These are phyloP conservation scores for Cardinalis cardinalis DNA, from an alignment of 2,113 vertebrate species.

Conservation along the genomic window DNA sequence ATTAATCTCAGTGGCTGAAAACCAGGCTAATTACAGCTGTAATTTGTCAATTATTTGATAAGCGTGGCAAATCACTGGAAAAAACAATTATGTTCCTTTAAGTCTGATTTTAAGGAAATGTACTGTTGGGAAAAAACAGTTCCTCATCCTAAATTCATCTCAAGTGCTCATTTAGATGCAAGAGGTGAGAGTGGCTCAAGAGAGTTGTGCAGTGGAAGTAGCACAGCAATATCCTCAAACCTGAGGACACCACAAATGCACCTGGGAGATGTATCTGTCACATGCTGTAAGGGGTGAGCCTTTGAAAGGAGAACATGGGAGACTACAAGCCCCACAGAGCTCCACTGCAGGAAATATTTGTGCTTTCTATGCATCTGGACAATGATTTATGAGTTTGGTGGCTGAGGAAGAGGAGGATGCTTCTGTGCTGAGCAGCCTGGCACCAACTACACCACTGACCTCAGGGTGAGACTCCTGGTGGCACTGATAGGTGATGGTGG, in stretches of 20 bases:
- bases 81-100: not conserved
- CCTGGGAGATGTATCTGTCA: not conserved
- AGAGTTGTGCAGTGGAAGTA: not conserved
- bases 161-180: rapidly evolving
- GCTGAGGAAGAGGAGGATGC: not conserved
- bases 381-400: rapidly evolving
- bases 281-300: not conserved
- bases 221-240: not conserved
- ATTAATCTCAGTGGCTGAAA: not conserved
- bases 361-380: not conserved
- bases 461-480: rapidly evolving
- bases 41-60: not conserved
- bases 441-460: not conserved
- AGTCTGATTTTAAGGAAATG: not conserved
- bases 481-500: not conserved
- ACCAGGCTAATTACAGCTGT: not conserved
- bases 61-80: not conserved
- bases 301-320: not conserved
- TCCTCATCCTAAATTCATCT: not conserved
- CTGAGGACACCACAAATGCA: rapidly evolving
- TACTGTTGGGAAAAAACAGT: not conserved
- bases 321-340: not conserved
- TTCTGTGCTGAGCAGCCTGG: not conserved
- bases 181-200: not conserved
- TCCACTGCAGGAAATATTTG: not conserved